Evolutionary conservation across 2,113 vertebrate genomes (phyloP), one percentile per base, ranked within the genome.

Genomic region (Pteropus alecto): DNA sequence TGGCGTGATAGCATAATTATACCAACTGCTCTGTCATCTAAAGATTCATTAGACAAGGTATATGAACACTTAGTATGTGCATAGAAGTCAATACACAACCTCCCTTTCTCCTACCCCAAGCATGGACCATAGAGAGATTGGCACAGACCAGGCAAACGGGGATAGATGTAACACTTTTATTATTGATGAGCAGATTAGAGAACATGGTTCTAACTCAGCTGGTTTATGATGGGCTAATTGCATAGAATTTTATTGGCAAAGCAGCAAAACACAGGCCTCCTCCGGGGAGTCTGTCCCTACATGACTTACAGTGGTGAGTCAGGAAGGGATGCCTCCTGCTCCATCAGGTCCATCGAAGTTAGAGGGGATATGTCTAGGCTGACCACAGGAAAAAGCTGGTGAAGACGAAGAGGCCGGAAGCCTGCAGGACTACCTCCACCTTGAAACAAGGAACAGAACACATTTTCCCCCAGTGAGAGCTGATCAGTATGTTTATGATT

Each of bases 81-180:
- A 28, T 58, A 5, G 22, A 6, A 33, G 18, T 46, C n/a, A 2
- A 5, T 0, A 28, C 11, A 22, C 71, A 26, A 0, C 6, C 28
- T 33, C 51, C 19, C 33, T 19, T 51, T 60, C n/a, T 33, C 61
- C 21, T 14, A 18, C 6, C 3, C 14, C 54, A 22, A 28, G 73
- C 22, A 35, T 4, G 41, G 61, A 12, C 41, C 9, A 26, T 1
- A 12, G 51, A 28, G 28, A 54, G 14, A 30, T 5, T 0, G 30
- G 10, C 46, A 38, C 26, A 19, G 51, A 70, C 43, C 41, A 61
- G 51, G 83, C n/a, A 18, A 28, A 11, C 7, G 63, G 7, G 24
- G 30, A n/a, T 2, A 11, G 54, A 61, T 0, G 7, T 19, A 9
- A 16, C 63, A 43, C 22, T 13, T 30, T 15, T 2, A 12, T 13